phyloP scores from a whole-genome alignment of 2,797 vertebrate genomes.

The Peromyscus attwateri region DNA sequence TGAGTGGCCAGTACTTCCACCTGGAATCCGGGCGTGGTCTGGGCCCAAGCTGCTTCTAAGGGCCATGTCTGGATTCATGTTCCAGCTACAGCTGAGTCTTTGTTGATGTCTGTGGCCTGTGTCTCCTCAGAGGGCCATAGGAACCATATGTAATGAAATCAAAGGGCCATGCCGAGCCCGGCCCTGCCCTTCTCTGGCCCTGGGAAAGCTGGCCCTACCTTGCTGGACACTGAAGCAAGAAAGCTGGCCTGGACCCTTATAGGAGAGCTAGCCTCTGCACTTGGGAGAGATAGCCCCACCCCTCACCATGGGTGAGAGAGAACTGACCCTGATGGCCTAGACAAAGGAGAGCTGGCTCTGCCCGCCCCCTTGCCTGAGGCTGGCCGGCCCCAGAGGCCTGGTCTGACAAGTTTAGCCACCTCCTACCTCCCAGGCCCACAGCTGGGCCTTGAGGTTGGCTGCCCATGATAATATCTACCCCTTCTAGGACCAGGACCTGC shows the following conservation, averaged over 20 bases:
- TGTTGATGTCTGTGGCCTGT: background rate
- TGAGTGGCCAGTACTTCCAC: background rate
- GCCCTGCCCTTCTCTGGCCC: background rate
- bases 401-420: background rate
- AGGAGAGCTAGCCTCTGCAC: background rate
- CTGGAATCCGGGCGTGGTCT: background rate
- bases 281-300: background rate
- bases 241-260: background rate
- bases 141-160: background rate
- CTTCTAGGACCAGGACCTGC: background rate
- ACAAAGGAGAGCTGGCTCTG: background rate
- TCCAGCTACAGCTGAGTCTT: background rate
- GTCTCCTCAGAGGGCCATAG: background rate
- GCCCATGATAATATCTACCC: background rate
- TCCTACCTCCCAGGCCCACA: background rate
- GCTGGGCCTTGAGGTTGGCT: background rate
- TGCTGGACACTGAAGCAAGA: background rate
- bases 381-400: background rate
- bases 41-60: background rate
- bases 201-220: background rate
- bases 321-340: background rate
- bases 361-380: background rate
- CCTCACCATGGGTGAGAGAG: background rate
- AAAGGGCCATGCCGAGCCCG: background rate
- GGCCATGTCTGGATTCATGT: background rate